These are phyloP conservation scores for Parascotia fuliginaria DNA, from an alignment of 2,888 invertebrate genomes.

Conservation along the genomic window DNA sequence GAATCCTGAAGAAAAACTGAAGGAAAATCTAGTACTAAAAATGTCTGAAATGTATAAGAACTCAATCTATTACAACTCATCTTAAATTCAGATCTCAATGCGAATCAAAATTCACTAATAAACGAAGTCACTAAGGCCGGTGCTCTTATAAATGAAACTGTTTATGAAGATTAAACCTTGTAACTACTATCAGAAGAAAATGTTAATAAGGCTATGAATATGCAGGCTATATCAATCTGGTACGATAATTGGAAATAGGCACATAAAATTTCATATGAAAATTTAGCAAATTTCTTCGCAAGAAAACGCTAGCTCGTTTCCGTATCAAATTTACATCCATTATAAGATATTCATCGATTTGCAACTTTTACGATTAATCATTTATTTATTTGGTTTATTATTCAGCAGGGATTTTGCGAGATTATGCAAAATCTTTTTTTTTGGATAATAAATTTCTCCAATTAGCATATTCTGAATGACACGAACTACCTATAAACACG, in stretches of 20 bases:
- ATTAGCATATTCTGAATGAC: neutral
- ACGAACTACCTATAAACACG: neutral
- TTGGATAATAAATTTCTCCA: conserved; percentile 1
- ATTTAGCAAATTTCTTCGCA: conserved; percentile 5
- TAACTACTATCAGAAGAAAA: conserved; percentile 12
- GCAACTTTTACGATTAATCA: conserved; percentile 10
- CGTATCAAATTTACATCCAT: too few relatives aligned
- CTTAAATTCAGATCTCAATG: neutral
- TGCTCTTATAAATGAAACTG: conserved; percentile 12
- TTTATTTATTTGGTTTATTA: conserved; percentile 9
- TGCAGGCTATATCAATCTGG: conserved; percentile 29
- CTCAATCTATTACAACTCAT: too few relatives aligned
- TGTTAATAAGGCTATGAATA: conserved; percentile 36
- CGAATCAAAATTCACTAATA: neutral
- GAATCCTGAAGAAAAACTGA: too few relatives aligned
- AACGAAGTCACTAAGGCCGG: neutral
- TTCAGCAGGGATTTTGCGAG: neutral
- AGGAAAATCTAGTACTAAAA: too few relatives aligned
- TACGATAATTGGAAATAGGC: conserved; percentile 18
- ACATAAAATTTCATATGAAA: conserved; percentile 17
- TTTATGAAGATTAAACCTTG: conserved; percentile 19
- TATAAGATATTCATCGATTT: neutral
- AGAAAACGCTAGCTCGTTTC: too few relatives aligned
- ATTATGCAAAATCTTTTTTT: too few relatives aligned
- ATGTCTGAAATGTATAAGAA: too few relatives aligned